A percentile compares a stretch with the other conserved stretches of the same genome.
phyloP scores from a whole-genome alignment of 2,113 vertebrate species.

The Puntigrus tetrazona region DNA sequence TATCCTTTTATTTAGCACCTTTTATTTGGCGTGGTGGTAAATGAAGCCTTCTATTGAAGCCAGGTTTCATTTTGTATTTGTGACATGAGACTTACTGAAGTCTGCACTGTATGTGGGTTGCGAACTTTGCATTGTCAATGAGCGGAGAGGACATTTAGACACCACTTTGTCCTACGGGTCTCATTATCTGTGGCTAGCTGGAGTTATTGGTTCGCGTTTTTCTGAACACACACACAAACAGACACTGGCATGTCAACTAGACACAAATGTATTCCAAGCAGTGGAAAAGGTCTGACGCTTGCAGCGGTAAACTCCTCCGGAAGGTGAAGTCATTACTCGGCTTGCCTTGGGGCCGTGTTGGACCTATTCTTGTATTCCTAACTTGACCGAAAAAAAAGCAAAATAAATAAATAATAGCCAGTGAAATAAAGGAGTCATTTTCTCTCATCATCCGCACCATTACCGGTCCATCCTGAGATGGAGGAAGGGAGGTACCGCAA shows the following conservation, averaged over 20 bases:
- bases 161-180: neutral
- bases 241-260: neutral
- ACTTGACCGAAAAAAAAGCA: neutral
- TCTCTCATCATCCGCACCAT: slow-evolving; percentile 20
- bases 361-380: slow-evolving; percentile 31
- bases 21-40: neutral
- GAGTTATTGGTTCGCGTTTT: slow-evolving; percentile 1
- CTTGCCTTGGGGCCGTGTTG: slow-evolving; percentile 2
- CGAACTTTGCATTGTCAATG: neutral
- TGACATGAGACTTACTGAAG: neutral
- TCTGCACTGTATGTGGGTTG: neutral
- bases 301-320: slow-evolving; percentile 20
- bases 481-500: neutral
- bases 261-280: slow-evolving; percentile 28
- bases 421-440: neutral
- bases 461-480: neutral
- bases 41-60: neutral
- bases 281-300: slow-evolving; percentile 9
- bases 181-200: slow-evolving; percentile 7
- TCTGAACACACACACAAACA: neutral
- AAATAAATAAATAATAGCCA: slow-evolving; percentile 30
- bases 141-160: neutral
- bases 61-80: neutral
- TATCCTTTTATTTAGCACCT: neutral
- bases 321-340: slow-evolving; percentile 50